Base-by-base conservation (phyloP, 2,797 vertebrate species). In the Urosaurus nigricauda region DNA sequence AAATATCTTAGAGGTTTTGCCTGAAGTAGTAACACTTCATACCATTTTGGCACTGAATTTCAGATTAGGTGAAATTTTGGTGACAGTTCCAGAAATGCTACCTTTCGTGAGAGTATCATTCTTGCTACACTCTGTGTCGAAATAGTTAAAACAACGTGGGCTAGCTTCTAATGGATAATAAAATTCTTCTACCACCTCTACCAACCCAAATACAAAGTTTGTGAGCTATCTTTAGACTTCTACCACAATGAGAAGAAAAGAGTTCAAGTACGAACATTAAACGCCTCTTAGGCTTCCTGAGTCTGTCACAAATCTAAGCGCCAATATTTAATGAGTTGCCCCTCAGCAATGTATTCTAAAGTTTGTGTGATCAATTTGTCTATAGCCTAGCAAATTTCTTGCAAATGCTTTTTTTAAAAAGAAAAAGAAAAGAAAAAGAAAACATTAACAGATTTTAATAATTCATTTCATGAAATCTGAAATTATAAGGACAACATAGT, bases 331-430 rank as follows among this genome's bases (percentile, higher is more conserved):
- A 16, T 65, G 43, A 16, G 5, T 79, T 40, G 26, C 40, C 1
- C 51, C 40, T 40, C 40, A 74, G 51, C 77, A 88, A 53, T 60
- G 47, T 83, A 2, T 68, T 83, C 53, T 65, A 47, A 88, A 75
- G 35, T 32, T 60, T 37, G 32, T 88, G 80, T 51, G 70, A 26
- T n/a, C 56, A 32, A 2, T 53, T 60, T 77, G 21, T 53, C 58
- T 21, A 37, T 68, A 83, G 70, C 37, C 56, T 83, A 16, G 1
- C 9, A 74, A 73, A 60, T 37, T 32, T 65, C 19, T 47, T 77
- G 77, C 82, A 83, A 93, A 85, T 80, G 73, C 90, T 91, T 40
- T 84, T n/a, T n/a, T n/a, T n/a, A n/a, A n/a, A n/a, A n/a, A n/a
- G n/a, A n/a, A n/a, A n/a, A n/a, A n/a, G n/a, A n/a, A n/a, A n/a